These are phyloP conservation scores for Scleropages formosus DNA, from an alignment of 2,797 vertebrate genomes.

Conservation along the genomic window DNA sequence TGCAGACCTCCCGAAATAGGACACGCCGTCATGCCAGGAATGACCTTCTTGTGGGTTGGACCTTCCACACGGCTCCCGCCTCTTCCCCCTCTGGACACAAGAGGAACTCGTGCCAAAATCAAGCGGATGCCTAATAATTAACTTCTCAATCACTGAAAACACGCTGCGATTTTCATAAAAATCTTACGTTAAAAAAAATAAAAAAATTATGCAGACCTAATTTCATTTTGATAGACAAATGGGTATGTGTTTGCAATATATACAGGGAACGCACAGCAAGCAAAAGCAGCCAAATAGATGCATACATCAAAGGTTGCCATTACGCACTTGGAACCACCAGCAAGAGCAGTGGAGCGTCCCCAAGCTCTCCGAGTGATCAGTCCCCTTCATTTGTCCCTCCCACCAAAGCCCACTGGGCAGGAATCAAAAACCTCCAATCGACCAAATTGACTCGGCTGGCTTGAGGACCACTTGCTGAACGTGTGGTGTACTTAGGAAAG, in stretches of 20 bases:
- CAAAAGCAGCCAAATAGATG: background rate
- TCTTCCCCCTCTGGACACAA: too few relatives aligned
- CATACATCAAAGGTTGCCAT: background rate
- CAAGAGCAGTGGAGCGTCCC: background rate
- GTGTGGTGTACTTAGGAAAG: conserved; percentile 48
- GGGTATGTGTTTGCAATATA: too few relatives aligned
- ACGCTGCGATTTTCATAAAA: too few relatives aligned
- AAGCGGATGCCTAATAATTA: background rate
- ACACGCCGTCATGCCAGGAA: conserved; percentile 50
- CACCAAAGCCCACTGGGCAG: conserved; percentile 32
- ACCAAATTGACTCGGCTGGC: conserved; percentile 54
- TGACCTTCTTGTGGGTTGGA: conserved; percentile 31
- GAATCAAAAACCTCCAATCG: conserved; percentile 52
- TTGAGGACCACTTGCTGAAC: conserved; percentile 45
- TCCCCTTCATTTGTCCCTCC: conserved; percentile 21
- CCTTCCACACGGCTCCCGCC: background rate
- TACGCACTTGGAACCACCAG: background rate
- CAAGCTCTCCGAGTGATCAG: background rate
- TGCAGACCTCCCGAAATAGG: conserved; percentile 56
- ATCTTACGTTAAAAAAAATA: too few relatives aligned
- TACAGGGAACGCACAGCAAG: too few relatives aligned
- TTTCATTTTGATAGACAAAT: too few relatives aligned
- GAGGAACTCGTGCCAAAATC: background rate
- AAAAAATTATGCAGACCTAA: too few relatives aligned
- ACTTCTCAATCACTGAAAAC: background rate